Evolutionary conservation across 2,888 invertebrate species (phyloP).

Genomic region (Cepaea hortensis): DNA sequence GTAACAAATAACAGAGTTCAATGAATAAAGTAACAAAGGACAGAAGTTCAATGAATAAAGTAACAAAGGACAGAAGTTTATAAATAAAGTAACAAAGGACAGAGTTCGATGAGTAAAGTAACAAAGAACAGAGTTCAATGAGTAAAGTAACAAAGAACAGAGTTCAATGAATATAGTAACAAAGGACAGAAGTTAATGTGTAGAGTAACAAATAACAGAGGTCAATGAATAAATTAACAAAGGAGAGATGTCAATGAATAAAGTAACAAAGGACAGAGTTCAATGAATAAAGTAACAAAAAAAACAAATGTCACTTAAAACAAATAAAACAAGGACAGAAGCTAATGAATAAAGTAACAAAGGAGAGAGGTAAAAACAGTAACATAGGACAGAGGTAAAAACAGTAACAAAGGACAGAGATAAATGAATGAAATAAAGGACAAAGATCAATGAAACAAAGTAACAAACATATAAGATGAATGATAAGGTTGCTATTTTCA

Average conservation of each 20-base stretch:
- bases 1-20: too few relatives aligned
- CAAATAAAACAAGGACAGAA: too few relatives aligned
- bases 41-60: background rate
- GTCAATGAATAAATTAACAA: background rate
- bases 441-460: background rate
- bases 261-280: background rate
- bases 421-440: background rate
- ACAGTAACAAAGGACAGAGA: too few relatives aligned
- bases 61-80: too few relatives aligned
- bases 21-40: too few relatives aligned
- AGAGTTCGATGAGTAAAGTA: too few relatives aligned
- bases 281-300: background rate
- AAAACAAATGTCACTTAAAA: too few relatives aligned
- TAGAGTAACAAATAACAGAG: background rate
- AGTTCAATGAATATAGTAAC: background rate
- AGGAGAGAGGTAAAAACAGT: background rate
- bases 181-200: background rate
- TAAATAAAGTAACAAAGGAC: too few relatives aligned
- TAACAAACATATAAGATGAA: background rate
- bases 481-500: background rate
- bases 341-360: background rate
- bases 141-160: background rate
- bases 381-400: too few relatives aligned
- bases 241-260: background rate
- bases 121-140: too few relatives aligned